Conservation (phyloP, 1,140 invertebrate species). For the Cyclina sinensis region DNA sequence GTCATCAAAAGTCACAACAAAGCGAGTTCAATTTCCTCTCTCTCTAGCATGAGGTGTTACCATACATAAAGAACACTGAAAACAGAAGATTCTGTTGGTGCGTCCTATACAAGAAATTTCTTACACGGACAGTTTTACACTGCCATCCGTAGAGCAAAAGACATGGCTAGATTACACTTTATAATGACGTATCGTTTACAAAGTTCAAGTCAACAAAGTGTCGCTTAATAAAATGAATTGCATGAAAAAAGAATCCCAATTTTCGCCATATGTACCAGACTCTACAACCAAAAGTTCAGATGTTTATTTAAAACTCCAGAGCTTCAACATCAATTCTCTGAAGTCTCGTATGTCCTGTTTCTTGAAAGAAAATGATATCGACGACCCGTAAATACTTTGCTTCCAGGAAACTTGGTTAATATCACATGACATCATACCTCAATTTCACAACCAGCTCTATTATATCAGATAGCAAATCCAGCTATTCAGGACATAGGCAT, state of each 20-base stretch:
- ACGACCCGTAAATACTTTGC: no score
- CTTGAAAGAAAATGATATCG: constrained; percentile 45
- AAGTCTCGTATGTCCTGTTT: background rate
- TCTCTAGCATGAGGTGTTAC: constrained; percentile 21
- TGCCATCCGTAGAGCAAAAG: constrained; percentile 40
- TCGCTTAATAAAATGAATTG: constrained; percentile 23
- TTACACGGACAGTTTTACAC: constrained; percentile 39
- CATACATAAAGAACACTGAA: constrained; percentile 26
- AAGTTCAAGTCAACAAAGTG: background rate
- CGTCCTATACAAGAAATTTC: constrained; percentile 19
- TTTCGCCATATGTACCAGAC: constrained; percentile 35
- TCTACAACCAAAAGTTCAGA: constrained; percentile 37
- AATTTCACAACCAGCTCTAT: no score
- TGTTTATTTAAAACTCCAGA: constrained; percentile 50
- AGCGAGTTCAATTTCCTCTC: constrained; percentile 32
- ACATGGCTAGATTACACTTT: constrained; percentile 22
- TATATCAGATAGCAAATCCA: no score
- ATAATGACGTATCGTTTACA: constrained; percentile 28
- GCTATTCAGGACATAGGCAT: no score
- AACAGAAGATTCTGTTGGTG: constrained; percentile 43
- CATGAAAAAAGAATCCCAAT: constrained; percentile 43
- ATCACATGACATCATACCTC: no score
- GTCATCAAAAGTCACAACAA: constrained; percentile 39
- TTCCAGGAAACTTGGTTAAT: no score
- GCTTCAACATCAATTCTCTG: constrained; percentile 46